Evolutionary conservation across 2,797 vertebrate species (phyloP).

Genomic region (Erethizon dorsatum): DNA sequence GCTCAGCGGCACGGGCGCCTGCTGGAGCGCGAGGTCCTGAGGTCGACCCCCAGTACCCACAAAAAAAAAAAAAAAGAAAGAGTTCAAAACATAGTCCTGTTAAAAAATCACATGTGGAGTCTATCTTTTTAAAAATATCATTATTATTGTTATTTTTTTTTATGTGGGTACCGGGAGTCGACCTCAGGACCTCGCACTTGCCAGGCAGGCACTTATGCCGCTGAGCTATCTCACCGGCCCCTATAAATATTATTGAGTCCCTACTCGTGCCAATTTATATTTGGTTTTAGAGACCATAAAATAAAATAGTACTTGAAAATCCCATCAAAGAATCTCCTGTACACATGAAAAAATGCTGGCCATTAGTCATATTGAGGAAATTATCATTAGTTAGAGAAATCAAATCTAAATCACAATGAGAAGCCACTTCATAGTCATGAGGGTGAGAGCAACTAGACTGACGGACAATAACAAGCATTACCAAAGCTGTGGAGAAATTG

Average conservation of each 20-base stretch:
- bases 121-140: not conserved
- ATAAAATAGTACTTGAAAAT: conserved; percentile 27
- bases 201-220: no score
- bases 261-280: not conserved
- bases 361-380: not conserved
- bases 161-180: no score
- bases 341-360: not conserved
- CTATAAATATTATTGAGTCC: not conserved
- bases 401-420: not conserved
- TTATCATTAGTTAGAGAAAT: not conserved
- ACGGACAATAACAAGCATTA: not conserved
- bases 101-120: not conserved
- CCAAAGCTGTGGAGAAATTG: not conserved
- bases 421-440: not conserved
- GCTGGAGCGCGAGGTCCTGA: no score
- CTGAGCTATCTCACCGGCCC: no score
- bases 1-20: no score
- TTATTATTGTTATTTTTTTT: no score
- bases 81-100: not conserved
- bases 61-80: no score
- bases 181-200: no score
- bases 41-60: no score
- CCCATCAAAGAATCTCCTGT: not conserved
- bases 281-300: not conserved
- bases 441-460: not conserved